Base-by-base conservation (phyloP, 1,140 invertebrate genomes). In the Phymastichus coffea region DNA sequence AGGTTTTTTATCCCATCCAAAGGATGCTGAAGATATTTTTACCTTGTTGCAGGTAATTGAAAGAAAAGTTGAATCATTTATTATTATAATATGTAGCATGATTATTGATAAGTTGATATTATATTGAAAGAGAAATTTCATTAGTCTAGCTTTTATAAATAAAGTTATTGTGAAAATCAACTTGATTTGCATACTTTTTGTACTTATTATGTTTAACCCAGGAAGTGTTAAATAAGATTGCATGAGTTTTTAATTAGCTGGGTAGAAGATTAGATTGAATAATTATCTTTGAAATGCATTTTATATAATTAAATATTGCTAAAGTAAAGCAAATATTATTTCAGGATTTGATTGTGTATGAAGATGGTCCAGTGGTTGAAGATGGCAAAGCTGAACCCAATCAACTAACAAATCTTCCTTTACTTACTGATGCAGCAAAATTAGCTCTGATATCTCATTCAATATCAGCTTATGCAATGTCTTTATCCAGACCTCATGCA, bases 381-480 rank as follows among this genome's bases (percentile, higher is more conserved):
- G 76, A 77, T 48, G 75, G 68, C 22, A 73, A 70, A 41, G 57
- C 52, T 8, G 57, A 68, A 19, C 57, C 64, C 10, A 76, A 54
- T 59, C 74, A 74, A 49, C 46, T 80, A 9, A 74, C 79, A n/a
- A 68, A 65, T 55, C 66, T 85, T 23, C 80, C 82, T 22, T 68
- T 79, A 7, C 67, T 89, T 23, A 85, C 86, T 64, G 79, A 83
- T 26, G 76, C 86, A 40, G 84, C 85, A 8, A 86, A 86, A 59
- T 79, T 90, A 37, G 84, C 88, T 7, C 81, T 92, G 23, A 75
- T 89, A 10, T 85, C 88, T 7, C 89, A 93, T 69, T 87, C 89
- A 66, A 76, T 93, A 55, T 85, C 86, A 9, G 89, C 90, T 3
- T 88, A 89, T 68, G 85, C 89, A 58, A 85, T 87, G 7, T 85